Conservation (phyloP, 30 jellyfish, hydroid and myxozoan genomes). For the Pelagia noctiluca region DNA sequence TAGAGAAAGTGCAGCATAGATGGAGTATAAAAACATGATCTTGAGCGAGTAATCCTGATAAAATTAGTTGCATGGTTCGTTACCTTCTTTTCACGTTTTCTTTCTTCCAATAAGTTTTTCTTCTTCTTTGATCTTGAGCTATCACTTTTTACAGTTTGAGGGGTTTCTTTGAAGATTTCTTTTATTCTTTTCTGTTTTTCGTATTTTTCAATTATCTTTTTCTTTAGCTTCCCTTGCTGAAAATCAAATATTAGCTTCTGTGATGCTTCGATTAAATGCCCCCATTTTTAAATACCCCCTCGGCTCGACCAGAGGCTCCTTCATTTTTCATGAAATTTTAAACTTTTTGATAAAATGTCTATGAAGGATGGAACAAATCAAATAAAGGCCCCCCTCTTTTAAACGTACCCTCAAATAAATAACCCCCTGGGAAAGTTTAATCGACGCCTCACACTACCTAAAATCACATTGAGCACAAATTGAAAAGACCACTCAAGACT, state of each 20-base stretch:
- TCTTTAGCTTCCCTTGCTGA: constrained; percentile 69
- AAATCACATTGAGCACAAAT: neutral
- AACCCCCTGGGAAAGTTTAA: too few relatives aligned
- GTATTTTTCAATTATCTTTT: constrained; percentile 67
- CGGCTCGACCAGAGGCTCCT: too few relatives aligned
- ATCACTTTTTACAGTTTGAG: neutral
- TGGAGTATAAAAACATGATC: too few relatives aligned
- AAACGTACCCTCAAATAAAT: too few relatives aligned
- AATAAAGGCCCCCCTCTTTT: too few relatives aligned
- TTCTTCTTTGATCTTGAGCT: constrained; percentile 38
- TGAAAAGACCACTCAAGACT: neutral
- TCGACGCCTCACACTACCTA: too few relatives aligned
- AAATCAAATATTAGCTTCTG: neutral
- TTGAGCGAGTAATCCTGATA: too few relatives aligned
- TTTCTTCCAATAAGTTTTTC: neutral
- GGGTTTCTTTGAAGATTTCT: constrained; percentile 27
- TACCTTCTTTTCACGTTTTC: constrained; percentile 14
- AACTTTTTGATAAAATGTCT: neutral
- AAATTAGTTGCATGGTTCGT: too few relatives aligned
- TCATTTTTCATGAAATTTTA: too few relatives aligned
- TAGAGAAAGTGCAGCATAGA: too few relatives aligned
- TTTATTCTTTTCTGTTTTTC: constrained; percentile 73
- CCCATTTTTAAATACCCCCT: too few relatives aligned
- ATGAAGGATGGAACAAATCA: neutral
- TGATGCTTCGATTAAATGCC: too few relatives aligned